Percentiles rank a stretch among this genome's conserved stretches.
These are phyloP conservation scores for Conomelus anceps DNA, from an alignment of 2,888 invertebrate genomes.

Conservation along the genomic window DNA sequence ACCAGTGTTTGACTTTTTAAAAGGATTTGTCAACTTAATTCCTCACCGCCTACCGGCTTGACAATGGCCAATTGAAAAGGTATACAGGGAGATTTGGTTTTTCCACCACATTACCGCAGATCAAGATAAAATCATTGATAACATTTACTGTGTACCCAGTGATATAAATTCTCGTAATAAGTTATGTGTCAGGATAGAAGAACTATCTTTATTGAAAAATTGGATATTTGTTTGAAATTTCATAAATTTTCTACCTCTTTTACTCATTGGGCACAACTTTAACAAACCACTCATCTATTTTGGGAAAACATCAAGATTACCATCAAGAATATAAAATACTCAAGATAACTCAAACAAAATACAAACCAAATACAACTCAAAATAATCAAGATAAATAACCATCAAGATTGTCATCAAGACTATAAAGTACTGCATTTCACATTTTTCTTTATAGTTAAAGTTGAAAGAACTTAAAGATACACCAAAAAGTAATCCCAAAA, in stretches of 20 bases:
- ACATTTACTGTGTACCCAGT: neutral
- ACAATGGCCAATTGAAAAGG: neutral
- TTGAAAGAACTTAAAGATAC: too few species aligned
- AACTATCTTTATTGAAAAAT: neutral
- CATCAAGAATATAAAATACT: too few species aligned
- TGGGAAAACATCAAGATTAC: too few species aligned
- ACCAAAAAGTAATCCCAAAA: too few species aligned
- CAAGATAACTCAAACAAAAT: too few species aligned
- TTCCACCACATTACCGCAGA: neutral
- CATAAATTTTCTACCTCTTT: neutral
- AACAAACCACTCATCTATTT: too few species aligned
- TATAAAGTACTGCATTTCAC: too few species aligned
- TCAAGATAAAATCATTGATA: neutral
- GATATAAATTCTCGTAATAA: neutral
- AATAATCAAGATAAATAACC: too few species aligned
- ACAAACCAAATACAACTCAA: too few species aligned
- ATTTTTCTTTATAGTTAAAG: too few species aligned
- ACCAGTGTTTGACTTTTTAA: neutral
- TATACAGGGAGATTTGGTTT: neutral
- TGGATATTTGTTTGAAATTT: neutral
- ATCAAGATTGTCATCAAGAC: too few species aligned
- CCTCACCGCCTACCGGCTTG: neutral
- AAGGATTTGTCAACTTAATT: neutral
- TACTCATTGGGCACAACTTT: neutral
- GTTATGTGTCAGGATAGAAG: neutral